Base-by-base conservation (phyloP, 2,113 vertebrate species). In the Oryzias curvinotus region DNA sequence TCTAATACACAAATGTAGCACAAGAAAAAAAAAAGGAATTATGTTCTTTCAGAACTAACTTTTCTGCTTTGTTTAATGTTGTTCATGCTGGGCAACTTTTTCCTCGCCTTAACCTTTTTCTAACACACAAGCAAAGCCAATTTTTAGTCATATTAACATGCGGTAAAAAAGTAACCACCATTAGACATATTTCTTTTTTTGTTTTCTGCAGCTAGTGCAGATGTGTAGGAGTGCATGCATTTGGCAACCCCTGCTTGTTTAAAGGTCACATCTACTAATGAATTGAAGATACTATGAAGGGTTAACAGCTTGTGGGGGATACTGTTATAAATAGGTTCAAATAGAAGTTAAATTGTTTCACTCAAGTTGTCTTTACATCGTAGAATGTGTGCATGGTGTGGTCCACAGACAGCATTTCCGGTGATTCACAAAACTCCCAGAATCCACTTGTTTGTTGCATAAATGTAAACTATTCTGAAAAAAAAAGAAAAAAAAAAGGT, bases 381-480 rank as follows among this genome's bases (percentile, higher is more conserved):
- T 6, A 43, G 52, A 1, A 4, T 52, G 30, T 10, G 30, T 7
- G 30, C 8, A 8, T 10, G 26, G 26, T 28, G 5, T 28, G 30
- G 21, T 56, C 30, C 30, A n/a, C 52, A 50, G 16, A 49, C 44
- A 47, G 52, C 71, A 65, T 52, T 78, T 41, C 65, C 58, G 67
- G 6, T 44, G 19, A 68, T 65, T 63, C 70, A 58, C 25, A 45
- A 25, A 62, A 23, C 65, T 63, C 48, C 5, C 16, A 21, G 52
- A 63, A 70, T 70, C 28, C 21, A 49, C 12, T 63, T 77, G 73
- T 77, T 52, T 77, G 64, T 75, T 67, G 73, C 72, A n/a, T 7
- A 45, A 67, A 64, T 68, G 44, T 25, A 44, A 36, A 36, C 8
- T 36, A 23, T 23, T 28, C 6, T 28, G n/a, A n/a, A n/a, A 28